A percentile compares a stretch with the other conserved stretches of the same genome.
Evolutionary conservation across 2,888 invertebrate species (phyloP).

Genomic region (Scaptomyza flava): DNA sequence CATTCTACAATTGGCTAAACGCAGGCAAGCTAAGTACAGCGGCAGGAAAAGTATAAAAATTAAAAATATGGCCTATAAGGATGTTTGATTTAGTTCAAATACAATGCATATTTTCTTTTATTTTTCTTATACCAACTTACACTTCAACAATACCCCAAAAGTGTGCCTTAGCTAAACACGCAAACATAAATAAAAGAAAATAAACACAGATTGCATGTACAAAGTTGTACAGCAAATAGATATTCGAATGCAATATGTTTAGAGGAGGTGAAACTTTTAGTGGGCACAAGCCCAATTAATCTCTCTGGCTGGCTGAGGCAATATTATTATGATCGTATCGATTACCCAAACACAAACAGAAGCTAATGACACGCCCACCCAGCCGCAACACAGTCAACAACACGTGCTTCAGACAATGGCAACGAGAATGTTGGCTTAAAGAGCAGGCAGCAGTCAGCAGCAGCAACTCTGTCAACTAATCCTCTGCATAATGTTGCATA

Average conservation of each 20-base stretch:
- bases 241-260: slow-evolving; percentile 51
- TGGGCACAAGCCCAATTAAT: slow-evolving; percentile 55
- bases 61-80: too few relatives aligned
- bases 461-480: slow-evolving; percentile 57
- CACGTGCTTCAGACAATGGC: slow-evolving; percentile 54
- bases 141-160: not conserved
- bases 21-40: not conserved
- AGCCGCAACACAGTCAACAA: slow-evolving; percentile 1
- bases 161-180: not conserved
- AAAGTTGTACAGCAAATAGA: slow-evolving; percentile 26
- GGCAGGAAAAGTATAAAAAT: not conserved
- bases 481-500: slow-evolving; percentile 75
- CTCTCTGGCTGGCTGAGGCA: slow-evolving; percentile 40
- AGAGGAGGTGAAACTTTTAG: slow-evolving; percentile 24
- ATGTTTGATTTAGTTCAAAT: too few relatives aligned
- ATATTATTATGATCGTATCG: slow-evolving; percentile 76
- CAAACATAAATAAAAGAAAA: slow-evolving; percentile 1
- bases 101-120: too few relatives aligned
- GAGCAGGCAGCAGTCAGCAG: not conserved
- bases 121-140: too few relatives aligned
- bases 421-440: slow-evolving; percentile 10
- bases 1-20: slow-evolving; percentile 57
- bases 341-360: slow-evolving; percentile 65
- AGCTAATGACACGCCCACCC: slow-evolving; percentile 53
- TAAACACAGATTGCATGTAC: not conserved